Evolutionary conservation across 2,888 invertebrate species (phyloP).

Genomic region (Hylaea fasciaria): DNA sequence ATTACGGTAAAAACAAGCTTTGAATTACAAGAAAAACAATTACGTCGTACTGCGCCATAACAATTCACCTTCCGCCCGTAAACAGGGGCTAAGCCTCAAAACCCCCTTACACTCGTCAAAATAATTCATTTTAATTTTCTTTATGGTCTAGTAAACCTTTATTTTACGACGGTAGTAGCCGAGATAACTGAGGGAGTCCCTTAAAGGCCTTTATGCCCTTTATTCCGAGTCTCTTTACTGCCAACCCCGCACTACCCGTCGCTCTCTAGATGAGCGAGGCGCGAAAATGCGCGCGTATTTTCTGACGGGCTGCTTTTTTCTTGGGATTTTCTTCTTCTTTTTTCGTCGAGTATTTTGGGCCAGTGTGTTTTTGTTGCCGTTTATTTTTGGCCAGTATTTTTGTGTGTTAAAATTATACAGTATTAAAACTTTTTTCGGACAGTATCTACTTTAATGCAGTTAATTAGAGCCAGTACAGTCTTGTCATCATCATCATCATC

Average conservation of each 20-base stretch:
- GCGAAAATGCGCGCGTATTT: slow-evolving; percentile 33
- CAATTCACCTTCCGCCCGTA: slow-evolving; percentile 65
- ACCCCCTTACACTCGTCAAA: slow-evolving; percentile 80
- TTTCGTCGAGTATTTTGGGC: not conserved
- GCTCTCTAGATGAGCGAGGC: slow-evolving; percentile 42
- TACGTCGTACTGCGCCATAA: slow-evolving; percentile 71
- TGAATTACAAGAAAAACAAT: slow-evolving; percentile 66
- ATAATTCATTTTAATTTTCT: slow-evolving; percentile 86
- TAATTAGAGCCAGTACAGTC: too few species aligned
- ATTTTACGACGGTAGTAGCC: slow-evolving; percentile 79
- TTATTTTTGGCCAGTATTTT: too few species aligned
- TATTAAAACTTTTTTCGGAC: too few species aligned
- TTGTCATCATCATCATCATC: too few species aligned
- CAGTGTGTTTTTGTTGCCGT: not conserved
- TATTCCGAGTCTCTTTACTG: slow-evolving; percentile 38
- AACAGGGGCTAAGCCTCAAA: slow-evolving; percentile 53
- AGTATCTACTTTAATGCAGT: too few species aligned
- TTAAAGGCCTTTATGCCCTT: slow-evolving; percentile 69
- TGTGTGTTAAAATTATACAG: too few species aligned
- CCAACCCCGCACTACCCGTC: slow-evolving; percentile 50
- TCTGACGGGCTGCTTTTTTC: slow-evolving; percentile 34
- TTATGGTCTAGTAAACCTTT: slow-evolving; percentile 84
- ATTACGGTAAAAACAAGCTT: slow-evolving; percentile 49
- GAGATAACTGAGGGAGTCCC: slow-evolving; percentile 82
- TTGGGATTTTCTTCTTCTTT: slow-evolving; percentile 10